These are phyloP conservation scores for Melinopterus prodromus DNA, from an alignment of 2,888 invertebrate species.

Conservation along the genomic window DNA sequence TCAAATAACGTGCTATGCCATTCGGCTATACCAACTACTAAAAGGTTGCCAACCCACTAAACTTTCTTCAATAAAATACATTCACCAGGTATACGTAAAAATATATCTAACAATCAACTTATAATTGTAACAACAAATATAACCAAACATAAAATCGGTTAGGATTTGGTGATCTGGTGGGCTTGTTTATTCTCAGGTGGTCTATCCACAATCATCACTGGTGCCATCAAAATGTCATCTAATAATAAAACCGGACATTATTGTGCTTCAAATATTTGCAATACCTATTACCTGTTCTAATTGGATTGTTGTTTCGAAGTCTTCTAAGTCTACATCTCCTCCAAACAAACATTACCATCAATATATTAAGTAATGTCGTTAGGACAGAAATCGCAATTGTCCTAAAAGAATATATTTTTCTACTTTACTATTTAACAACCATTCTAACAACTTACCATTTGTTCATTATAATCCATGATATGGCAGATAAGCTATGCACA, in stretches of 20 bases:
- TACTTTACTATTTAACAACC: not conserved
- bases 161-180: not conserved
- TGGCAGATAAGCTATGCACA: not conserved
- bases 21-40: no score
- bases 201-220: constrained; percentile 19
- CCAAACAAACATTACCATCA: not conserved
- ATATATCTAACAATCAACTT: no score
- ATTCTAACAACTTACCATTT: constrained; percentile 26
- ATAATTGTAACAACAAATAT: not conserved
- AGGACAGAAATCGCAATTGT: not conserved
- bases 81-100: no score
- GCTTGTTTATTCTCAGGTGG: not conserved
- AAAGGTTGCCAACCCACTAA: no score
- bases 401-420: not conserved
- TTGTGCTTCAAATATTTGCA: not conserved
- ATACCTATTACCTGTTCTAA: not conserved
- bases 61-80: no score
- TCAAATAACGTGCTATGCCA: no score
- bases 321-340: not conserved
- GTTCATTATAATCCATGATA: not conserved
- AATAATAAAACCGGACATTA: constrained; percentile 14
- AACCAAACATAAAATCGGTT: no score
- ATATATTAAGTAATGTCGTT: not conserved
- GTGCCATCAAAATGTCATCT: constrained; percentile 30
- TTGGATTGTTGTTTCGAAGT: constrained; percentile 5